phyloP scores from a whole-genome alignment of 2,113 vertebrate species.

The Cervus canadensis region DNA sequence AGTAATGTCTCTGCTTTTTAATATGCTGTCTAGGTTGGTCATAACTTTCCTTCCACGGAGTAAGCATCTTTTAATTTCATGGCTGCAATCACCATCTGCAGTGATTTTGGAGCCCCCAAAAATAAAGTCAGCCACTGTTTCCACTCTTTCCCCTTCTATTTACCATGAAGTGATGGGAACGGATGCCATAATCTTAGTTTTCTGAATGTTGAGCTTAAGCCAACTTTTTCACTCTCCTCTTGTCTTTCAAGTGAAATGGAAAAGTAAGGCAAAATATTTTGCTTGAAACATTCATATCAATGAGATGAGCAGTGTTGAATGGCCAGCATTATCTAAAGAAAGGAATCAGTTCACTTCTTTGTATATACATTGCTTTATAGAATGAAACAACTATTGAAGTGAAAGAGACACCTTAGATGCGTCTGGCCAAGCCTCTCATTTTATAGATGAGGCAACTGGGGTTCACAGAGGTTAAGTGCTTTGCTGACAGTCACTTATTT shows the following conservation, averaged over 20 bases:
- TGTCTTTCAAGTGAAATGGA: background rate
- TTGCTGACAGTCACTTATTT: slow-evolving; percentile 33
- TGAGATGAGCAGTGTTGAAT: background rate
- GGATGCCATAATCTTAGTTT: background rate
- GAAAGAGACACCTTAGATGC: background rate
- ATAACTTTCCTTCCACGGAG: background rate
- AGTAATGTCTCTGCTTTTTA: background rate
- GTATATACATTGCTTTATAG: background rate
- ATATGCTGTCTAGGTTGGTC: background rate
- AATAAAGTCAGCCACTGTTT: background rate
- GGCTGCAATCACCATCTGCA: background rate
- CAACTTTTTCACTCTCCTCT: background rate
- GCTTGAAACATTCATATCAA: background rate
- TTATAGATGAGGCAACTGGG: background rate
- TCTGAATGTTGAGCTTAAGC: background rate
- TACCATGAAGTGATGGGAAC: background rate
- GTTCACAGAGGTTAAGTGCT: slow-evolving; percentile 17
- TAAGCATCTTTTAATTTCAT: background rate
- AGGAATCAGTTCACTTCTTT: background rate
- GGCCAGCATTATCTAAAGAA: background rate
- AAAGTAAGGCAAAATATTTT: background rate
- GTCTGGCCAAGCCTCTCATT: background rate
- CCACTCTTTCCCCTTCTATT: background rate
- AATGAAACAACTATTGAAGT: background rate
- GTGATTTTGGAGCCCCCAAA: accelerated